A percentile compares a stretch with the other conserved stretches of the same genome.
Conservation (phyloP, 2,113 vertebrate species). For the Prolemur simus region DNA sequence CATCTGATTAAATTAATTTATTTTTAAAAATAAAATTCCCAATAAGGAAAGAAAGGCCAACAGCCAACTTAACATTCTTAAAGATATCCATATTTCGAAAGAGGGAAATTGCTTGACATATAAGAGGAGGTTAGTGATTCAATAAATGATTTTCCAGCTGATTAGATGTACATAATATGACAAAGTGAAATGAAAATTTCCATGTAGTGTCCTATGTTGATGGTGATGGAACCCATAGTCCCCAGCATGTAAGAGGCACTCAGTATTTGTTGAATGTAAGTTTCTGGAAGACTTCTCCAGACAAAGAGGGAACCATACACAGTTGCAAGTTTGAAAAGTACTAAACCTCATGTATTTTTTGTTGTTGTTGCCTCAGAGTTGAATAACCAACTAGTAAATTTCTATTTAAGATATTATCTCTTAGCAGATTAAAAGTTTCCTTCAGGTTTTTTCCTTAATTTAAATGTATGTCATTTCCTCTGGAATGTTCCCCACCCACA, state of each 20-base stretch:
- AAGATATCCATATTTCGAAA: background rate
- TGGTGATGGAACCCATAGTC: background rate
- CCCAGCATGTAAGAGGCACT: background rate
- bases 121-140: background rate
- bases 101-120: background rate
- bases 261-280: background rate
- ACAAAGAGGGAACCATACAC: background rate
- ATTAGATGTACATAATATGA: slow-evolving; percentile 3
- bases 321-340: background rate
- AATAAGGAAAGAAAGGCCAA: slow-evolving; percentile 25
- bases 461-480: slow-evolving; percentile 31
- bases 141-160: slow-evolving; percentile 22
- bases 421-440: slow-evolving; percentile 42
- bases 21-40: slow-evolving; percentile 47
- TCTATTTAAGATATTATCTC: background rate
- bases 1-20: background rate
- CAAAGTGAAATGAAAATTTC: slow-evolving; percentile 22
- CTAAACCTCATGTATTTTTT: background rate
- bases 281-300: background rate
- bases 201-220: background rate
- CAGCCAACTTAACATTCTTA: background rate
- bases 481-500: background rate
- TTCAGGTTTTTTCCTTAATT: slow-evolving; percentile 8
- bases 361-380: background rate
- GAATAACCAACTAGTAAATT: background rate